Evolutionary conservation across 2,888 invertebrate genomes (phyloP), one percentile per base, ranked within the genome.

Genomic region (Empis livida): DNA sequence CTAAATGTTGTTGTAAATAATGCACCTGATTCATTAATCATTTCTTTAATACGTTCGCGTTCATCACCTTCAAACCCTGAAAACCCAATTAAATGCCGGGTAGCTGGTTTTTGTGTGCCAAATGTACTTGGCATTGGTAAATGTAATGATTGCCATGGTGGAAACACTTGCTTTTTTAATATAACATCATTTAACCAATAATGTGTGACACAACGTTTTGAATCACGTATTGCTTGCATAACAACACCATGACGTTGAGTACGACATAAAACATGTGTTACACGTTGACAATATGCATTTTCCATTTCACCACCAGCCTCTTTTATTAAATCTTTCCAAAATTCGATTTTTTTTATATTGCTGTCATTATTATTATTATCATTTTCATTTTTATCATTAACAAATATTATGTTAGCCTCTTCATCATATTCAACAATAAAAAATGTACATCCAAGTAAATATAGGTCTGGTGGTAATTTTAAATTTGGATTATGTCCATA

Each of bases 101-200:
- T 67, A 17, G 83, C 80, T 11, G 91, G 91, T 4, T 82, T 75
- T 52, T 85, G 86, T 47, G 75, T 73, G 42, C 74, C 71, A 59
- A 75, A 80, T 44, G 65, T 65, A 59, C 72, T 75, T 58, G 84
- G 80, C 48, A 78, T 77, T 10, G 97, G 97, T 57, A 97, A 75
- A 70, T 99, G 97, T 42, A 94, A 72, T 11, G 93, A 90, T 59
- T 89, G 86, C 87, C 89, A 95, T 0, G 99, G 97, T 1, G 95
- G 91, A 45, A 83, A 70, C 57, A 96, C 82, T 59, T 87, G 87
- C 57, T 89, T 87, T 43, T 86, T 82, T 17, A 80, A 65, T 59
- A 97, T 79, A 6, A 91, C 85, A 67, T 99, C 97, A 50, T 88
- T 92, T 31, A 99, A 73, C 92, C 92, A 93, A 62, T 84, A 82